Conservation (phyloP, 2,888 invertebrate species). For the Selenia dentaria region DNA sequence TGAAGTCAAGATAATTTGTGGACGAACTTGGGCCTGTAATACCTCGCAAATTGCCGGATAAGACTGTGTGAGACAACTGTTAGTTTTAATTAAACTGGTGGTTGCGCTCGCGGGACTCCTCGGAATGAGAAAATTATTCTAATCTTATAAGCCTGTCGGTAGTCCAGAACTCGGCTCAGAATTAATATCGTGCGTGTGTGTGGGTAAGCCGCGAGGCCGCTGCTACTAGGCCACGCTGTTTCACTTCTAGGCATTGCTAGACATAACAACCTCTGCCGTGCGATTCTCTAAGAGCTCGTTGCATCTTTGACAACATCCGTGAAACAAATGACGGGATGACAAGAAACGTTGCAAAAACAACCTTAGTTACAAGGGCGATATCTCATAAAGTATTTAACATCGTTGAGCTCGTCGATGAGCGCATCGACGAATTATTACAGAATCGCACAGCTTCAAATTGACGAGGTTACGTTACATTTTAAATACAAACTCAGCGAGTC, state of each 20-base stretch:
- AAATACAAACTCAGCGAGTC: too few species aligned
- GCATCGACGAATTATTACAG: too few species aligned
- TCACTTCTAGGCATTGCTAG: neutral
- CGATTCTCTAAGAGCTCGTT: too few species aligned
- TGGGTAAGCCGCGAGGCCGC: conserved; percentile 49
- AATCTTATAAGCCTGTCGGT: conserved; percentile 81
- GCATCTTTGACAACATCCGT: too few species aligned
- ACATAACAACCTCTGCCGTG: too few species aligned
- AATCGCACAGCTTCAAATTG: too few species aligned
- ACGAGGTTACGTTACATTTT: too few species aligned
- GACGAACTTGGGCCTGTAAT: conserved; percentile 81
- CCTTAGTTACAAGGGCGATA: too few species aligned
- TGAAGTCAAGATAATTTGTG: conserved; percentile 83
- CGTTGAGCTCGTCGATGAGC: too few species aligned
- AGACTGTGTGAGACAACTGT: conserved; percentile 84
- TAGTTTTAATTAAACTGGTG: conserved; percentile 85
- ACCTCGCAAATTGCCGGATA: conserved; percentile 84
- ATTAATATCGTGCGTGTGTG: conserved; percentile 77
- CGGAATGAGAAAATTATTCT: conserved; percentile 82
- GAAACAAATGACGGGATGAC: too few species aligned
- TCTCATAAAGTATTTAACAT: too few species aligned
- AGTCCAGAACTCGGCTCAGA: conserved; percentile 67
- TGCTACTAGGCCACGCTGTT: conserved; percentile 10
- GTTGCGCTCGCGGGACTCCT: conserved; percentile 76
- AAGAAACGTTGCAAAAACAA: too few species aligned